Evolutionary conservation across 1,140 invertebrate species (phyloP), one percentile per base, ranked within the genome.

Genomic region (Drosophila littoralis): DNA sequence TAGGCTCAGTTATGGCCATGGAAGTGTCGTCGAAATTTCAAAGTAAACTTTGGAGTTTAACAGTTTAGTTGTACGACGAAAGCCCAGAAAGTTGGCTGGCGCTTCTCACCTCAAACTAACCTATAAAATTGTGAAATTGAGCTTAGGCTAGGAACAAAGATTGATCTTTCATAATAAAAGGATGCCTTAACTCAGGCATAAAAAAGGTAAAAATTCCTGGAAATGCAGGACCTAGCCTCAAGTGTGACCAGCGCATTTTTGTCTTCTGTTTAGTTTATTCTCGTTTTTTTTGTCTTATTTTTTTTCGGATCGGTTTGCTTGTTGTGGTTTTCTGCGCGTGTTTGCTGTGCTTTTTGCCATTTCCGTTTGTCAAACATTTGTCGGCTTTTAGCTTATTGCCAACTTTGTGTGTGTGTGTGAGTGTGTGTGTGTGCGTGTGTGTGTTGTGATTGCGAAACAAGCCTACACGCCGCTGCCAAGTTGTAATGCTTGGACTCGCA

Each of bases 331-430:
- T 74, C 9, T 38, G 57, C 45, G 43, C 63, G 46, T 77, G 63
- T 66, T 64, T 75, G 46, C 72, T 43, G 79, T 75, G 51, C 69
- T 75, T 68, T 65, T 67, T 81, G 79, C 78, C 79, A 86, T 83
- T 86, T 86, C 83, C 83, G 83, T 83, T 88, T 86, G 83, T 86
- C 83, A 86, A 82, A 86, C 83, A 88, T 86, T 88, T 88, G 83
- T 86, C 68, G 81, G 83, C 83, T 86, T 83, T 86, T 86, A 88
- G 83, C 83, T 86, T 88, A 86, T 85, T 79, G 67, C 82, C 82
- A 85, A 85, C 69, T 74, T 76, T 55, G 59, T 50, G 38, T 7
- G n/a, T 15, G 43, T 54, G n/a, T 61, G 32, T 55, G 50, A 40
- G 57, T 46, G 13, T 65, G 45, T 32, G 32, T 73, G 38, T 77